Evolutionary conservation across 2,888 invertebrate species (phyloP), one percentile per base, ranked within the genome.

Genomic region (Leptinotarsa rubiginosa): DNA sequence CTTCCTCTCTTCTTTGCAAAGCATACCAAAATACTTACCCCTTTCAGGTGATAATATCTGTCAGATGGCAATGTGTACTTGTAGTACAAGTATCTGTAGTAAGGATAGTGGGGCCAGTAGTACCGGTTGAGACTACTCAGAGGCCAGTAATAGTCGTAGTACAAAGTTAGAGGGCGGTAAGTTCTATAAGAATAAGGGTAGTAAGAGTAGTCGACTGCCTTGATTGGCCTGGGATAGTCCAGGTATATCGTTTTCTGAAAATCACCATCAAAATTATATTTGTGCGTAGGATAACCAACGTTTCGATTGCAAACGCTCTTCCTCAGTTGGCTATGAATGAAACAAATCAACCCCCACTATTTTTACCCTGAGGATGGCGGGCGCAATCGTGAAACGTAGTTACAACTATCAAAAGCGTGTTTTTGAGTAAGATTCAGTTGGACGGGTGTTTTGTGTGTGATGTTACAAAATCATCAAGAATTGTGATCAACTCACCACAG

Each of bases 121-220:
- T 82, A 83, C 52, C 81, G 81, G 66, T 82, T 83, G 18, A 83
- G 77, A 65, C 82, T 82, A 75, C 81, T 82, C 31, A 81, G 65
- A 41, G 83, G 83, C 74, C 79, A 81, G 75, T 83, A 84, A 77
- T 83, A 83, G 72, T 83, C 80, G 70, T 83, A 82, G 75, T 83
- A 82, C 31, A 81, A 76, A 15, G 82, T 80, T 22, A 83, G 74
- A 52, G 84, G 84, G 72, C 81, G 79, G 72, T 81, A 83, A 62
- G 79, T 77, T 79, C 79, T 82, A 50, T 80, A 79, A 65, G 82
- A 77, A 50, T 80, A 80, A 62, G 83, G 82, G 62, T 82, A 81
- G 73, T 83, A 83, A 1, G 74, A 47, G 69, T 81, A 81, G 65
- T 81, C 81, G 56, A 78, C 54, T 25, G 78, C 79, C 69, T 72